Evolutionary conservation across 2,797 vertebrate genomes (phyloP).

Genomic region (Sternotherus odoratus): DNA sequence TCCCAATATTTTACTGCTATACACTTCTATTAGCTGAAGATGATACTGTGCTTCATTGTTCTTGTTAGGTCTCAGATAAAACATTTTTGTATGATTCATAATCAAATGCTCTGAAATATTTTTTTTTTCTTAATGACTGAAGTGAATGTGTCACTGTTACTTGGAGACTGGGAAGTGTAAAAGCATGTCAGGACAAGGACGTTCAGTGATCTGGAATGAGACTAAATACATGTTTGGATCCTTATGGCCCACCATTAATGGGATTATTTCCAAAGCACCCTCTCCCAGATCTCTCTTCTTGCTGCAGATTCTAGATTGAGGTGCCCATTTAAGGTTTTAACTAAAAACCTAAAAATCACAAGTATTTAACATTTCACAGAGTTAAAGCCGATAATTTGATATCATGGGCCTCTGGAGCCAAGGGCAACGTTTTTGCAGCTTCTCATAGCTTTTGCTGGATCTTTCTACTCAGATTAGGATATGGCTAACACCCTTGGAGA

Average conservation of each 20-base stretch:
- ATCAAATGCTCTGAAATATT: constrained; percentile 63
- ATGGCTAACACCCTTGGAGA: constrained; percentile 29
- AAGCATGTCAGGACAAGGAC: constrained; percentile 11
- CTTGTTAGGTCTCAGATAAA: neutral
- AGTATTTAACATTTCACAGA: constrained; percentile 64
- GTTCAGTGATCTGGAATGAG: constrained; percentile 35
- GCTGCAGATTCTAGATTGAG: constrained; percentile 14
- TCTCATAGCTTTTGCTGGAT: constrained; percentile 44
- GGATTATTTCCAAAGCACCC: constrained; percentile 49
- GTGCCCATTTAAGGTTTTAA: constrained; percentile 56
- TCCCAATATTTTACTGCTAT: neutral
- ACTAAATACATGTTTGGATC: constrained; percentile 56
- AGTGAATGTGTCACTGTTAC: constrained; percentile 72
- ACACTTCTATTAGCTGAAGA: neutral
- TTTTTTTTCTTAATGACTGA: constrained; percentile 37
- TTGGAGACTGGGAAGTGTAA: constrained; percentile 70
- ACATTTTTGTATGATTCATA: constrained; percentile 57
- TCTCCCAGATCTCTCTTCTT: neutral
- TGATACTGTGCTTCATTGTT: constrained; percentile 17
- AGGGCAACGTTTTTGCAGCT: constrained; percentile 58
- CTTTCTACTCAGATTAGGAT: constrained; percentile 34
- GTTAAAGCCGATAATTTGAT: constrained; percentile 61
- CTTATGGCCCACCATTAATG: constrained; percentile 15
- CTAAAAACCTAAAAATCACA: constrained; percentile 53
- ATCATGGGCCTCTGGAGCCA: constrained; percentile 45